Conservation (phyloP, 2,797 vertebrate species). For the Amphiprion clarkii region DNA sequence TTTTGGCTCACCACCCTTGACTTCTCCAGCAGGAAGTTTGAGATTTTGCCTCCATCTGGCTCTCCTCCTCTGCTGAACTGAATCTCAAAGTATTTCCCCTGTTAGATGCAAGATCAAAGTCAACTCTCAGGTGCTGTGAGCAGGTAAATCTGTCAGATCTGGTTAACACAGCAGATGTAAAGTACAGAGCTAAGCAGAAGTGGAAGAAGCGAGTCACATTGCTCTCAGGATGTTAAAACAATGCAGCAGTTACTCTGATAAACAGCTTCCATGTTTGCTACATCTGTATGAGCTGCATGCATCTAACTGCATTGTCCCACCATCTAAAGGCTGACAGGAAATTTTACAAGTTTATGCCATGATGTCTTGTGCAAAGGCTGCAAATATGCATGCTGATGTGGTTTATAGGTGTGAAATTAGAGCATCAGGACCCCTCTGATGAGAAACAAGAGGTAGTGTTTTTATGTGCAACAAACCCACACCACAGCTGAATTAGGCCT, state of each 20-base stretch:
- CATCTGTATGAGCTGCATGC: neutral
- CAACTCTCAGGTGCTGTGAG: neutral
- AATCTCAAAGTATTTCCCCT: constrained; percentile 99
- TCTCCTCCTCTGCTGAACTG: constrained; percentile 98
- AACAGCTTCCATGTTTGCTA: neutral
- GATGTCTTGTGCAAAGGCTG: neutral
- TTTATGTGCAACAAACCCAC: neutral
- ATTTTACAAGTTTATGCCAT: neutral
- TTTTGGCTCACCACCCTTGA: constrained; percentile 97
- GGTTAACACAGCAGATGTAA: neutral
- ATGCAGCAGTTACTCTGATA: neutral
- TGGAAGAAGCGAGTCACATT: neutral
- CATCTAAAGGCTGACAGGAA: constrained; percentile 32
- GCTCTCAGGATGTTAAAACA: neutral
- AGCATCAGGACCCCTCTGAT: neutral
- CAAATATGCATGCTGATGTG: constrained; percentile 29
- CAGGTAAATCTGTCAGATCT: neutral
- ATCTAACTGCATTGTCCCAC: neutral
- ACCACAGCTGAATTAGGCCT: no score
- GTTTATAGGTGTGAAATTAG: constrained; percentile 45
- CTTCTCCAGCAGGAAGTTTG: constrained; percentile 98
- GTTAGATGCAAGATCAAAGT: constrained; percentile 41
- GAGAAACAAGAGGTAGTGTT: neutral
- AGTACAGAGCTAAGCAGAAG: no score
- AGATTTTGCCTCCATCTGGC: constrained; percentile 96